Conservation (phyloP, 2,797 vertebrate genomes). For the Alectoris magna region DNA sequence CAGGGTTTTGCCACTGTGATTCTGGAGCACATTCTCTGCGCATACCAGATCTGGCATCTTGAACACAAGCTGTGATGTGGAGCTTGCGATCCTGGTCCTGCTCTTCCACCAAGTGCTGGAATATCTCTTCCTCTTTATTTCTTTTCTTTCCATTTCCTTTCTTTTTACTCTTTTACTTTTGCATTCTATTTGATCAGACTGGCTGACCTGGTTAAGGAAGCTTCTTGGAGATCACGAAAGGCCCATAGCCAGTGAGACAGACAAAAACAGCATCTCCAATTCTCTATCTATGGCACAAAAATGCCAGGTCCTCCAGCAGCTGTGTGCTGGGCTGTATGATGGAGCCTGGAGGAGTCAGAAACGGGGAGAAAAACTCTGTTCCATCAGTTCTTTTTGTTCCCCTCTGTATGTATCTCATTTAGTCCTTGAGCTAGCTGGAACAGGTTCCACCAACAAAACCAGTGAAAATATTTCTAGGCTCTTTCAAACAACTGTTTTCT, state of each 20-base stretch:
- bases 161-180: background rate
- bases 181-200: background rate
- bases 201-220: background rate
- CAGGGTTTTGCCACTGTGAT: fast-evolving
- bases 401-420: background rate
- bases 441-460: background rate
- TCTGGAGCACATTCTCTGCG: background rate
- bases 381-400: background rate
- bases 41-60: background rate
- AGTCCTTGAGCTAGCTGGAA: background rate
- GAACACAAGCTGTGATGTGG: background rate
- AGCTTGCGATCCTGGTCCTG: background rate
- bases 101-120: background rate
- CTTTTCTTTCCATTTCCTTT: background rate
- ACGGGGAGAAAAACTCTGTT: fast-evolving
- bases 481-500: background rate
- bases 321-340: background rate
- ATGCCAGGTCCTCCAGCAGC: background rate
- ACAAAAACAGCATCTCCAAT: background rate
- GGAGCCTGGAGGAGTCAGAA: background rate
- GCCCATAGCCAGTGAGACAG: background rate
- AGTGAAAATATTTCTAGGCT: background rate
- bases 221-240: background rate
- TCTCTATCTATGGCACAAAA: background rate
- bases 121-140: background rate